phyloP scores from a whole-genome alignment of 2,888 invertebrate genomes.

The Antitype chi region DNA sequence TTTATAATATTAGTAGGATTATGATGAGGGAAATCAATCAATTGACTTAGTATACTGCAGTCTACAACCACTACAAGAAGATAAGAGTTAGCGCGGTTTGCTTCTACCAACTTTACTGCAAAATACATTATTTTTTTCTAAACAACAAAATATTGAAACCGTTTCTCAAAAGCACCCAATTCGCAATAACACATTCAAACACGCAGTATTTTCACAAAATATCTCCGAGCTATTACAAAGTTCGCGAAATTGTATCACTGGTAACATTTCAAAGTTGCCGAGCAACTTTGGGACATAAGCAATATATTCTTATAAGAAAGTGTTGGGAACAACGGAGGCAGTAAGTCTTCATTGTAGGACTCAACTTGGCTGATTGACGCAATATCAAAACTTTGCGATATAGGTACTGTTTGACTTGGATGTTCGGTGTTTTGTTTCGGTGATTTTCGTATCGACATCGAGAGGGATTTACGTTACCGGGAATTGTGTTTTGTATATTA shows the following conservation, averaged over 20 bases:
- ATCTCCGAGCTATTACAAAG: conserved; percentile 69
- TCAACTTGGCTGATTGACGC: conserved; percentile 70
- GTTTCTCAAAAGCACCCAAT: conserved; percentile 28
- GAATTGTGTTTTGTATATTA: not conserved
- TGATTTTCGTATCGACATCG: conserved; percentile 24
- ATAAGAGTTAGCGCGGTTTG: not conserved
- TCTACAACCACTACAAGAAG: not conserved
- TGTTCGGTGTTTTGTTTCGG: conserved; percentile 36
- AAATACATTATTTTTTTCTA: not conserved
- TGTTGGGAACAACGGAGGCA: conserved; percentile 77
- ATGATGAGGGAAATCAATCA: not conserved
- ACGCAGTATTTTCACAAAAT: conserved; percentile 59
- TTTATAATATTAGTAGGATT: too few species aligned
- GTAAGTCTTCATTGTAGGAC: conserved; percentile 83
- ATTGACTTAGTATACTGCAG: not conserved
- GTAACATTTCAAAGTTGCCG: conserved; percentile 73
- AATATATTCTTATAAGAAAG: conserved; percentile 87
- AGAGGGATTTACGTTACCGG: not conserved
- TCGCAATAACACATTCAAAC: conserved; percentile 42
- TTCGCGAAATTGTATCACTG: conserved; percentile 75
- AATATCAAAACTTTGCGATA: conserved; percentile 73
- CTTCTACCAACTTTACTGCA: not conserved
- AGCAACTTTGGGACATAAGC: conserved; percentile 73
- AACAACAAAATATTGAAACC: not conserved
- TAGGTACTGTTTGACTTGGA: conserved; percentile 54